These are phyloP conservation scores for Poeciliopsis gracilis DNA, from an alignment of 2,797 vertebrate species.

Conservation along the genomic window DNA sequence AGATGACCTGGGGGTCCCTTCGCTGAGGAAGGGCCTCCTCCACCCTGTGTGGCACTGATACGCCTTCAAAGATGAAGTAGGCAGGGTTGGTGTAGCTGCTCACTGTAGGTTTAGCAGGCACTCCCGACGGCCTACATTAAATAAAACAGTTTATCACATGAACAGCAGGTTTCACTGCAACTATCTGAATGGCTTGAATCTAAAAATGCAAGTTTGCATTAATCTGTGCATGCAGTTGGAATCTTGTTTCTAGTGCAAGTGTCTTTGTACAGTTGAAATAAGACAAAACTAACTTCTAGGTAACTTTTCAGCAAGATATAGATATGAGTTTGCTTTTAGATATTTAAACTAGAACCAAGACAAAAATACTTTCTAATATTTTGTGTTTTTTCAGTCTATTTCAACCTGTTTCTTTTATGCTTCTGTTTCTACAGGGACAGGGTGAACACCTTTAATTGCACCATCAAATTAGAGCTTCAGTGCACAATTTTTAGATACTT, in stretches of 20 bases:
- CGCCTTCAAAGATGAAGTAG: slow-evolving; percentile 86
- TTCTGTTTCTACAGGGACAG: not conserved
- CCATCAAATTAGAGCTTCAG: not conserved
- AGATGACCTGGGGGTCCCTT: slow-evolving; percentile 75
- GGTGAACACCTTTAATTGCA: not conserved
- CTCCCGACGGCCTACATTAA: slow-evolving; percentile 64
- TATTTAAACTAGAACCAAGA: no score
- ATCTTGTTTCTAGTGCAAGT: no score
- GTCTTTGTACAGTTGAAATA: no score
- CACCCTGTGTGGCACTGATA: slow-evolving; percentile 70
- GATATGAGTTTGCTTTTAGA: no score
- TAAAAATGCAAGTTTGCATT: not conserved
- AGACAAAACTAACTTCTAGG: no score
- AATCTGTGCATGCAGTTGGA: not conserved
- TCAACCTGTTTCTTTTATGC: no score
- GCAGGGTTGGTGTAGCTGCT: slow-evolving; percentile 88
- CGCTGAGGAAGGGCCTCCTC: slow-evolving; percentile 62
- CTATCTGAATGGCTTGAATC: not conserved
- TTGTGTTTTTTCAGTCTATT: no score
- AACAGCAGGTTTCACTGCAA: not conserved
- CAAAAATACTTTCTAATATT: no score
- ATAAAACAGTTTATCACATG: slow-evolving; percentile 7
- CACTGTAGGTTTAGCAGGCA: slow-evolving; percentile 62
- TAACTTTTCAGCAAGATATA: no score
- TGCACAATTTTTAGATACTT: not conserved